These are phyloP conservation scores for Siphamia tubifer DNA, from an alignment of 2,113 vertebrate species.

Conservation along the genomic window DNA sequence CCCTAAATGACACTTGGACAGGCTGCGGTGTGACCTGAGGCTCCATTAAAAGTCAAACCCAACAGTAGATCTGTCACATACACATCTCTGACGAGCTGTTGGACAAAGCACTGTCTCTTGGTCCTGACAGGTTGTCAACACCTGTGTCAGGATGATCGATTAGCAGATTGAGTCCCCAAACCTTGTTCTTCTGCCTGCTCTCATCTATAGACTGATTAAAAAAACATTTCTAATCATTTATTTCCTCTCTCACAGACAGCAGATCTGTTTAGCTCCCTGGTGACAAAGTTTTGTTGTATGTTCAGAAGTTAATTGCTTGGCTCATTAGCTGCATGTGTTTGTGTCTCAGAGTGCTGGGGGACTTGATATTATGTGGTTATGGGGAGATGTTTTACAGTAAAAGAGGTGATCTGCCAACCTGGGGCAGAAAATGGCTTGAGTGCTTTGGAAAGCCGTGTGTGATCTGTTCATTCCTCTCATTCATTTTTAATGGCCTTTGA, in stretches of 20 bases:
- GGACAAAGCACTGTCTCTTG: conserved; percentile 32
- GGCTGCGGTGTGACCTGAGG: conserved; percentile 42
- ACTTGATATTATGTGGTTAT: conserved; percentile 39
- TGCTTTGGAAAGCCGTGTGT: conserved; percentile 17
- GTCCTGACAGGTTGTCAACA: conserved; percentile 57
- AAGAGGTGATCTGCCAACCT: conserved; percentile 41
- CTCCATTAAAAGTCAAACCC: conserved; percentile 53
- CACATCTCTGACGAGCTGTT: conserved; percentile 35
- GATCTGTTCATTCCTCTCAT: conserved; percentile 43
- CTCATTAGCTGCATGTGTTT: conserved; percentile 47
- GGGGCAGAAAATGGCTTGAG: conserved; percentile 18
- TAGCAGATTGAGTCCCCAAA: conserved; percentile 30
- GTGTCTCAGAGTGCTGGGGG: conserved; percentile 25
- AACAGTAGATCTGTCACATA: conserved; percentile 53
- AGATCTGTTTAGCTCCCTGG: conserved; percentile 34
- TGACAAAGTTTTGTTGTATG: conserved; percentile 46
- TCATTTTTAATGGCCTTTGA: conserved; percentile 67
- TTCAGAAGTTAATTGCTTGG: conserved; percentile 61
- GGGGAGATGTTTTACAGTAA: conserved; percentile 12
- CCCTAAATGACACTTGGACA: conserved; percentile 20
- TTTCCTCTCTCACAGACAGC: conserved; percentile 23
- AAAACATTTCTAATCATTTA: background rate
- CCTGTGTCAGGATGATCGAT: conserved; percentile 63
- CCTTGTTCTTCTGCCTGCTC: background rate
- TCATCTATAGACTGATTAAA: conserved; percentile 33